Conservation (phyloP, 2,888 invertebrate genomes). For the Drosophila limbata region DNA sequence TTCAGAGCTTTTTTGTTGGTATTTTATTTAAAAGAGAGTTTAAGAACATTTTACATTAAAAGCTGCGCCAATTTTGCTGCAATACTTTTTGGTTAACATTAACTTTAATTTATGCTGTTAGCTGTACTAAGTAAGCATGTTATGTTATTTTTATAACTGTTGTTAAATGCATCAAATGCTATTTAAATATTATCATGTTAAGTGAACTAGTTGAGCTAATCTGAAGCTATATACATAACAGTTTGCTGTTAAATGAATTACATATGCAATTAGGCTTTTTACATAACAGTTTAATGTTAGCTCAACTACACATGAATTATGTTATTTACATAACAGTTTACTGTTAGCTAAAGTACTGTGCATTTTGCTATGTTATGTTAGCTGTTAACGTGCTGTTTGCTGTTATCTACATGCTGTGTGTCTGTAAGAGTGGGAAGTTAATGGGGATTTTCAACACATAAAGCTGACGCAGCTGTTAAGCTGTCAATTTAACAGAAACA, state of each 20-base stretch:
- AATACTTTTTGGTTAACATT: slow-evolving; percentile 25
- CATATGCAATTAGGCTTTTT: neutral
- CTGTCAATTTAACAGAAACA: slow-evolving; percentile 18
- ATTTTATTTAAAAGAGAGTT: slow-evolving; percentile 16
- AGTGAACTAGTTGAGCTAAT: neutral
- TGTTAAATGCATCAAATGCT: slow-evolving; percentile 18
- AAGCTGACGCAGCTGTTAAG: slow-evolving; percentile 13
- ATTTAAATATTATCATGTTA: slow-evolving; percentile 15
- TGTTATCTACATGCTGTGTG: slow-evolving; percentile 23
- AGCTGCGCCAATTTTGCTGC: slow-evolving; percentile 35
- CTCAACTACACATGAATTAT: slow-evolving; percentile 6
- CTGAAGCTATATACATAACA: neutral
- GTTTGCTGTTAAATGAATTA: neutral
- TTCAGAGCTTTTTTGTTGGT: slow-evolving; percentile 51
- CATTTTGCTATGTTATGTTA: slow-evolving; percentile 9
- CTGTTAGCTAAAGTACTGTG: slow-evolving; percentile 21
- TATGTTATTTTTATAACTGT: slow-evolving; percentile 9
- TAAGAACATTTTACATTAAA: slow-evolving; percentile 4
- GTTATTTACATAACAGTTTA: slow-evolving; percentile 3
- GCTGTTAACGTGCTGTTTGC: slow-evolving; percentile 21
- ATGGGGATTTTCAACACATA: slow-evolving; percentile 2
- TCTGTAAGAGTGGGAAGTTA: slow-evolving; percentile 23
- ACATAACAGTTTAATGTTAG: slow-evolving; percentile 34
- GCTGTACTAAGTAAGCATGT: neutral
- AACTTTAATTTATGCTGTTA: neutral